Percentiles rank a stretch among this genome's conserved stretches.
Evolutionary conservation across 2,113 vertebrate genomes (phyloP).

Genomic region (Struthio camelus): DNA sequence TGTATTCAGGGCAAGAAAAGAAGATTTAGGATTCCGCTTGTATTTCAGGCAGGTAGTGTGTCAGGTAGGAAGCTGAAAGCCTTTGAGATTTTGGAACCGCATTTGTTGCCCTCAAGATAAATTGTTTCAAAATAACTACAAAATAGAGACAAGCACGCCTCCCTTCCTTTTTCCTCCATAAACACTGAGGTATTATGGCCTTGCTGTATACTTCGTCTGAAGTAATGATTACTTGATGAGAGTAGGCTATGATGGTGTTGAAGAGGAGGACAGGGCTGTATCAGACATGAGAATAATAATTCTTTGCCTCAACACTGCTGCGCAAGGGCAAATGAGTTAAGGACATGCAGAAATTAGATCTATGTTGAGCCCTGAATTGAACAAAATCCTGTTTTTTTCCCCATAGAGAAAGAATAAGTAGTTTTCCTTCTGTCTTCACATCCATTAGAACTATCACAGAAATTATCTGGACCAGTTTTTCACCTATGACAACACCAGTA

Average conservation of each 20-base stretch:
- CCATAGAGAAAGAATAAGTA: not conserved
- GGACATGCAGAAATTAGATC: not conserved
- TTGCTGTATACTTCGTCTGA: not conserved
- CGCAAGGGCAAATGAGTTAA: not conserved
- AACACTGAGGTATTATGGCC: not conserved
- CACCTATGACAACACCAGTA: not conserved
- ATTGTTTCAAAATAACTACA: not conserved
- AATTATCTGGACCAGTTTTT: not conserved
- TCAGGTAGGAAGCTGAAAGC: not conserved
- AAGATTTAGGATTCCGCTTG: not conserved
- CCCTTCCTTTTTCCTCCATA: not conserved
- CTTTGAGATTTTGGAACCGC: not conserved
- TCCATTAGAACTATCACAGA: not conserved
- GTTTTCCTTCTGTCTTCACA: not conserved
- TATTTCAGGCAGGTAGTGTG: not conserved
- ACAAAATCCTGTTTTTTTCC: not conserved
- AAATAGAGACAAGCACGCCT: not conserved
- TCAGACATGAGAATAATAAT: not conserved
- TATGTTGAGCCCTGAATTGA: not conserved
- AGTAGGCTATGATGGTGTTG: not conserved
- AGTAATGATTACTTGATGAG: not conserved
- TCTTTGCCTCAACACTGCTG: not conserved
- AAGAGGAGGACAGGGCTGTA: accelerated
- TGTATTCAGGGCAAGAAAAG: not conserved
- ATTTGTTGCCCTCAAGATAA: not conserved